phyloP scores from a whole-genome alignment of 2,888 invertebrate species.

The Pristionchus maxplancki region DNA sequence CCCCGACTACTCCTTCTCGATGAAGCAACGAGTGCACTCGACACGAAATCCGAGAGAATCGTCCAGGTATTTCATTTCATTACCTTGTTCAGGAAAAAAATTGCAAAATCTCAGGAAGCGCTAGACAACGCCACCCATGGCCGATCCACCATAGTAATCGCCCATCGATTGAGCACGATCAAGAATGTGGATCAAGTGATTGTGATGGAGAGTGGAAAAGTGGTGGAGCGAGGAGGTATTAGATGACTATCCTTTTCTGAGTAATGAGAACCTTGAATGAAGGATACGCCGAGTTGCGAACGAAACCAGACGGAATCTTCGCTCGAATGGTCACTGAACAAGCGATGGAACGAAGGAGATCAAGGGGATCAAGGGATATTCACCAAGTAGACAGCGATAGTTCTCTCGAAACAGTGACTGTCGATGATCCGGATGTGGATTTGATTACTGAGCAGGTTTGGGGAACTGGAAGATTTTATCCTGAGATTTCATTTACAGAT shows the following conservation, averaged over 20 bases:
- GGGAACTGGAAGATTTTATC: neutral
- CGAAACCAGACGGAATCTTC: neutral
- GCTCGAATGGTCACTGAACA: constrained; percentile 31
- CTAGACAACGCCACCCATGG: neutral
- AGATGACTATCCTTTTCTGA: neutral
- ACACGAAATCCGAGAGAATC: neutral
- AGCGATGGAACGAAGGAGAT: neutral
- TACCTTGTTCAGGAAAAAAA: too few relatives aligned
- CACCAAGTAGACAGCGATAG: neutral
- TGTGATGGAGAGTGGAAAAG: neutral
- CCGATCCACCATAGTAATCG: neutral
- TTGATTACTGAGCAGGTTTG: neutral
- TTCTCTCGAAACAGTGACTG: neutral
- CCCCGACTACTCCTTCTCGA: constrained; percentile 2
- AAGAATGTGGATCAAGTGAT: constrained; percentile 1
- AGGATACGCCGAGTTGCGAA: neutral
- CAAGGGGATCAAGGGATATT: neutral
- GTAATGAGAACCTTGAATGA: neutral
- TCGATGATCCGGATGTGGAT: neutral
- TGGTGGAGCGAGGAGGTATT: neutral
- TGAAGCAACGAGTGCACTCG: constrained; percentile 29
- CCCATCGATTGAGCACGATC: constrained; percentile 9
- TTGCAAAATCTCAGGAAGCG: neutral
- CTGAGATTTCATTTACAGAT: neutral
- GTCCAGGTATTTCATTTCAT: constrained; percentile 17